Evolutionary conservation across 1,140 invertebrate genomes (phyloP), one percentile per base, ranked within the genome.

Genomic region (Drosophila tsacasi): DNA sequence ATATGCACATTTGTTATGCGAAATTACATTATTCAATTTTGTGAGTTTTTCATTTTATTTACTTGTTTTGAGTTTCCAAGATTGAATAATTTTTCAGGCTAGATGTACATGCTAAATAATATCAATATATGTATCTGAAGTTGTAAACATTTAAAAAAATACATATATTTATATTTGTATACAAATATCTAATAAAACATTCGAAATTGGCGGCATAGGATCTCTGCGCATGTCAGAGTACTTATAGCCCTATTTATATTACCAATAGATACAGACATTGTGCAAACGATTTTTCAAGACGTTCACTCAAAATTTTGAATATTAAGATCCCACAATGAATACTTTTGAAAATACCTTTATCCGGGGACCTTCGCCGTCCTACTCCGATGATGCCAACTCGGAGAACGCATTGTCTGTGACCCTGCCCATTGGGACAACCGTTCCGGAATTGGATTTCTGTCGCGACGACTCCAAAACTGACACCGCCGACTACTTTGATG

Each of bases 291-390:
- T 83, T 66, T 27, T 52, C 17, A 21, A 73, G 21, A 50, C 39
- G 5, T 30, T 13, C 25, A 30, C n/a, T 23, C 1, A 21, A n/a
- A 47, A 50, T 25, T 9, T n/a, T 27, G 5, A 67, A 64, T 55
- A 73, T 65, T 46, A 6, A 15, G n/a, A 64, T 7, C 2, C 3
- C 19, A 71, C 44, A 76, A 92, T 92, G 76, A 61, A 91, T 27
- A 76, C 76, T 9, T 92, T 79, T 52, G 92, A 91, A 76, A 93
- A 93, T 54, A 91, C 90, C 23, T 93, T 93, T 54, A 63, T 93
- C 13, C 74, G 92, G 23, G 92, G 92, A 0, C 90, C 92, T 1
- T 93, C 92, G 9, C 92, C 92, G 13, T 93, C 92, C 0, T 93
- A 92, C 23, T 93, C 92, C 10, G 92, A 93, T 25, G 92, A 92